Evolutionary conservation across 1,140 invertebrate species (phyloP), one percentile per base, ranked within the genome.

Genomic region (Zaprionus nigranus): DNA sequence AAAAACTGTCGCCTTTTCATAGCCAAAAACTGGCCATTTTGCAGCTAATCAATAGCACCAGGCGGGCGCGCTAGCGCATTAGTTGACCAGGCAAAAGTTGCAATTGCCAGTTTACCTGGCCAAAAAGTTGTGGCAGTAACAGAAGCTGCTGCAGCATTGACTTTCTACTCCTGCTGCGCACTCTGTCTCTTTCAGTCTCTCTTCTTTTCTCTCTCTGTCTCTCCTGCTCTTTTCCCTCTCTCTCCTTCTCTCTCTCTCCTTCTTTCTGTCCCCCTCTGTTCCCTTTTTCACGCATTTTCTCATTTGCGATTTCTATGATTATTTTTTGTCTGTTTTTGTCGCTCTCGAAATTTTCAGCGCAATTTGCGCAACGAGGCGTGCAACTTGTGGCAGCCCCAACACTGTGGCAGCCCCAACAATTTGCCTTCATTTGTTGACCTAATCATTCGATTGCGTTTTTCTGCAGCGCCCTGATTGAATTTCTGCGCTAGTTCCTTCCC

Each of bases 381-480:
- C 20, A 53, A 40, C 49, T 63, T 57, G 56, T 61, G 46, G 67
- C 73, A 40, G 66, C 80, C n/a, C n/a, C n/a, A 84, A 28, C 6
- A 7, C 26, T 57, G 56, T 61, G 43, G 67, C 73, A 40, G 66
- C 80, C 83, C 78, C 68, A 85, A 78, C 84, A 88, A 90, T 88
- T 88, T 85, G 78, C 72, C 78, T 79, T 90, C 85, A 82, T 90
- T 88, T 88, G 81, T 88, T 88, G 86, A 90, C 85, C 84, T 90
- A 88, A 85, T 90, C 85, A 88, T 90, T 88, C 85, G 85, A 90
- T 88, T 88, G 81, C 81, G 78, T 90, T 88, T 88, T 90, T 90
- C 81, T 82, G 85, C 85, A 74, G 76, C 76, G 81, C 60, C 54
- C 81, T 90, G 81, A 88, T 88, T 88, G 85, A 90, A 88, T 88